Evolutionary conservation across 2,113 vertebrate species (phyloP), one percentile per base, ranked within the genome.

Genomic region (Hippocampus abdominalis): DNA sequence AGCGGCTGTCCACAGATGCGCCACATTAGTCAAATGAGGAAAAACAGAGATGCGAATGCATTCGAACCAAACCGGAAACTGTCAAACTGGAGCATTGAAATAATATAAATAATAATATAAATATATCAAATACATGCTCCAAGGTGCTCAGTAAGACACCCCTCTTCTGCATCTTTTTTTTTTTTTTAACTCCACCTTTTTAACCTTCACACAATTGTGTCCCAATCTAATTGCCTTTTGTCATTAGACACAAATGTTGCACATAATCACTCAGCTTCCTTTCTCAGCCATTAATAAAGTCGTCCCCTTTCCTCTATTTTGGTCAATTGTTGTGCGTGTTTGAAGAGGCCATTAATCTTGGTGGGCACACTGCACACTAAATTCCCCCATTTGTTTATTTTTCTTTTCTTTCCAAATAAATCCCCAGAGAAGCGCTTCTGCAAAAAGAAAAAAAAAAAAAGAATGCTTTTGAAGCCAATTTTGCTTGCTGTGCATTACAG

Each of bases 331-430:
- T 86, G 68, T 64, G 53, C 60, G 78, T 70, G 80, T 79, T 63
- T 64, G 57, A 68, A 66, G 75, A 75, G 72, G 73, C 68, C 84
- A 89, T 91, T 85, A 69, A 86, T 90, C 88, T 87, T 71, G 0
- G 36, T 59, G 61, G 54, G n/a, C 65, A 75, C 76, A 66, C 71
- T 72, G 44, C 51, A 67, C 73, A 82, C 70, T 74, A 82, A 89
- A 87, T 79, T 87, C 82, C 73, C 72, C 68, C 1, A 32, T 76
- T 80, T 79, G 76, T 81, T 78, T 84, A 65, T 82, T 86, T 78
- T 75, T 36, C 75, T 72, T 56, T 32, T 21, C 25, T 70, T 70
- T 65, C 68, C 71, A 77, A 84, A 87, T 80, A 12, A 86, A 84
- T 75, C 78, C 85, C 83, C 87, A 0, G 0, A 2, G 82, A 88